phyloP scores from a whole-genome alignment of 2,888 invertebrate genomes.

The Sisyra terminalis region DNA sequence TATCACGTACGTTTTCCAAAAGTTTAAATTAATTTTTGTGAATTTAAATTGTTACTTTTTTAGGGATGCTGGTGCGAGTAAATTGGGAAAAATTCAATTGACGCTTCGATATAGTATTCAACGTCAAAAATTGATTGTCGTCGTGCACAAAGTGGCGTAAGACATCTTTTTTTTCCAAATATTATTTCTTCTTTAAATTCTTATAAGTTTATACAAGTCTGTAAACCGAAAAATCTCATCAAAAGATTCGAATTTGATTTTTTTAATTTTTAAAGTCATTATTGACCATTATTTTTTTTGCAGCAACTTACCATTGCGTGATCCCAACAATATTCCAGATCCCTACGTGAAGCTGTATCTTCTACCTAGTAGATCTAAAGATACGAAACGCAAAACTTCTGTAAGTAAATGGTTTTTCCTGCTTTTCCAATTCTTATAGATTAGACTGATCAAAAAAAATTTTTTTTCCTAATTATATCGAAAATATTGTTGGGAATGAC shows the following conservation, averaged over 20 bases:
- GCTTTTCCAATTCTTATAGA: too few relatives aligned
- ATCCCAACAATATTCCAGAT: slow-evolving; percentile 71
- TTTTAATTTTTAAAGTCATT: too few relatives aligned
- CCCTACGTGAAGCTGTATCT: slow-evolving; percentile 81
- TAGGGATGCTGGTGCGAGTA: slow-evolving; percentile 49
- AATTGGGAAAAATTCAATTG: slow-evolving; percentile 66
- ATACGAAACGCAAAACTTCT: slow-evolving; percentile 72
- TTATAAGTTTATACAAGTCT: too few relatives aligned
- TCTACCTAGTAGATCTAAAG: slow-evolving; percentile 68
- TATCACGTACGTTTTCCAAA: slow-evolving; percentile 22
- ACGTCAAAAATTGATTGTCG: slow-evolving; percentile 64
- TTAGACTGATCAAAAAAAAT: too few relatives aligned
- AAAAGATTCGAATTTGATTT: too few relatives aligned
- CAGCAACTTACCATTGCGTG: slow-evolving; percentile 66
- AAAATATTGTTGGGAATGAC: too few relatives aligned
- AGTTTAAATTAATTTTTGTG: too few relatives aligned
- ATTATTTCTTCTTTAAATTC: neutral
- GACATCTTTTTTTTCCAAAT: slow-evolving; percentile 28
- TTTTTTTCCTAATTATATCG: too few relatives aligned
- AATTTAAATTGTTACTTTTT: neutral
- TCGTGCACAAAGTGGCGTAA: slow-evolving; percentile 82
- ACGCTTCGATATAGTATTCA: slow-evolving; percentile 73
- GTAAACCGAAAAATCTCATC: too few relatives aligned
- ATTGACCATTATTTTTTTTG: too few relatives aligned
- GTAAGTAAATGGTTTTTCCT: too few relatives aligned